Base-by-base conservation (phyloP, 2,797 vertebrate genomes). In the Pangasius sanitwongsei region DNA sequence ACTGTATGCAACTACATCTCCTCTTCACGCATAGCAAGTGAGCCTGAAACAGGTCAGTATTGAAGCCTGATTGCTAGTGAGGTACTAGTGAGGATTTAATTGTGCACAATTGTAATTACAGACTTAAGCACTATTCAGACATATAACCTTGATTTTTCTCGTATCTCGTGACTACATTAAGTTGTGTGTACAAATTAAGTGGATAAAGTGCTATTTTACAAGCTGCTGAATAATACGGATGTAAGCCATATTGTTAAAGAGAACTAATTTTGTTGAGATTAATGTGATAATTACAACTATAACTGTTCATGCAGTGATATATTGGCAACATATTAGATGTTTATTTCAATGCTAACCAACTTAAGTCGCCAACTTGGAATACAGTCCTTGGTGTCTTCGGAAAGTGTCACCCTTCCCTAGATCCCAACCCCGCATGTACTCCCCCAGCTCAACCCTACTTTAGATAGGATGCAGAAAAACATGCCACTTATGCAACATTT, bases 1-100 rank as follows among this genome's bases (percentile, higher is more conserved):
- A 96, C 96, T 63, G 81, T 90, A 0, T 94, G 94, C 89, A 89
- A 86, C 87, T 94, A 95, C 13, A 81, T 96, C 48, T 53, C 74
- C n/a, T 92, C 91, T 28, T 90, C 92, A 55, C 89, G 89, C 11
- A 80, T 91, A 55, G 89, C 93, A 18, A 91, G 80, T 88, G 61
- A 89, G 31, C n/a, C 77, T 50, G 89, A 87, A 50, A 88, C 91
- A 93, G 96, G 96, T 97, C 93, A 90, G 85, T 53, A 31, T 67
- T 72, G 1, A 67, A 63, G 16, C 2, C 9, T 78, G 28, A 75
- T 37, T 84, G 25, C 61, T 67, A 83, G 13, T 83, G 25, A 4
- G 37, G 5, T 84, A 3, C 59, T 67, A 83, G 25, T 83, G 25
- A 28, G 59, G 2, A 65, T 28, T 3, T 8, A 44, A 48, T 28